phyloP scores from a whole-genome alignment of 2,888 invertebrate genomes.

The Tetramorium bicarinatum region DNA sequence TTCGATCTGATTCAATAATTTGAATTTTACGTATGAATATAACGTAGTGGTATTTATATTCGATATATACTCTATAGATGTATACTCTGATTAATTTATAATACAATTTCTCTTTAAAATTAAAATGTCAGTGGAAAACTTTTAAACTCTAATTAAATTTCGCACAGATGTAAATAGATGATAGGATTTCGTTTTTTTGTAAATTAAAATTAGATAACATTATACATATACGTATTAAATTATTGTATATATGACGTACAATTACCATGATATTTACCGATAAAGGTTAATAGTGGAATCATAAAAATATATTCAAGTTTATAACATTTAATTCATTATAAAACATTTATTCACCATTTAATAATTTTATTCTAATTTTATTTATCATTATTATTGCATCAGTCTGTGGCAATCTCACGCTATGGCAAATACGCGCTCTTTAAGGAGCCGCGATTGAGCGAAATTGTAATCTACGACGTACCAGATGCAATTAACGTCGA shows the following conservation, averaged over 20 bases:
- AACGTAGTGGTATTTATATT: conserved; percentile 2
- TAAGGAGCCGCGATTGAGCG: not conserved
- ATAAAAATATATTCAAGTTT: not conserved
- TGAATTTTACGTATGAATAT: not conserved
- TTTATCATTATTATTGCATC: not conserved
- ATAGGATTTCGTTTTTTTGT: not conserved
- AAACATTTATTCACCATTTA: not conserved
- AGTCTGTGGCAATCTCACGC: not conserved
- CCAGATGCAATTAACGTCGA: conserved; percentile 7
- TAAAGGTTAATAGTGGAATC: not conserved
- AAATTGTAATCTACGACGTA: not conserved
- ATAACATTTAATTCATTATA: not conserved
- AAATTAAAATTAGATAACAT: conserved; percentile 3
- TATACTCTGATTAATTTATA: not conserved
- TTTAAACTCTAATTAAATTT: not conserved
- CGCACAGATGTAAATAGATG: not conserved
- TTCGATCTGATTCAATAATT: not conserved
- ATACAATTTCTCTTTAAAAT: not conserved
- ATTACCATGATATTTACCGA: not conserved
- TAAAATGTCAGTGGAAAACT: not conserved
- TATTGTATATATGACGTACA: not conserved
- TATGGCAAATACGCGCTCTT: not conserved
- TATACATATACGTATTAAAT: not conserved
- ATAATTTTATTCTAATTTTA: not conserved
- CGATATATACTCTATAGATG: not conserved